Percentiles rank a stretch among this genome's conserved stretches.
Conservation (phyloP, 2,888 invertebrate genomes). For the Polymixis flavicincta region DNA sequence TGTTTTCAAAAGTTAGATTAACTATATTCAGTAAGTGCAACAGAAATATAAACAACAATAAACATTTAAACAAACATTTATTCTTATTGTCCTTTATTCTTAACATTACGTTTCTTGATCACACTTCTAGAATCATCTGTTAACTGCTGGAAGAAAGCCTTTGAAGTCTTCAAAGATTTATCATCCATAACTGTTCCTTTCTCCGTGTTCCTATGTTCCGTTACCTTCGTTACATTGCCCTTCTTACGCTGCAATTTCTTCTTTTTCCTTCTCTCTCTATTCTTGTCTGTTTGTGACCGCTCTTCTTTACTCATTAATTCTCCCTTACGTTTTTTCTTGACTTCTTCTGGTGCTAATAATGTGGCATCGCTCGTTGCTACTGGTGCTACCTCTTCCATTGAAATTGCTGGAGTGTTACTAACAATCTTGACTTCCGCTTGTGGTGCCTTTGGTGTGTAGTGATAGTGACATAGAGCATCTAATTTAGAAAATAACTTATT, state of each 20-base stretch:
- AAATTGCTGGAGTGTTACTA: slow-evolving; percentile 97
- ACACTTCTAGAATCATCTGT: slow-evolving; percentile 92
- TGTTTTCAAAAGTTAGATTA: neutral
- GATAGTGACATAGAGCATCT: slow-evolving; percentile 98
- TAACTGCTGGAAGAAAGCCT: slow-evolving; percentile 96
- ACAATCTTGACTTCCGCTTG: slow-evolving; percentile 97
- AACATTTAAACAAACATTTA: slow-evolving; percentile 51
- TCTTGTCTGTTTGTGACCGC: slow-evolving; percentile 96
- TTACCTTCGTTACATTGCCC: slow-evolving; percentile 84
- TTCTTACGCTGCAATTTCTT: slow-evolving; percentile 93
- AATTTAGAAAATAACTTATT: slow-evolving; percentile 95
- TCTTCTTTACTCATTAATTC: slow-evolving; percentile 94
- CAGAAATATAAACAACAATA: slow-evolving; percentile 37
- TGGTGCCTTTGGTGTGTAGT: slow-evolving; percentile 97
- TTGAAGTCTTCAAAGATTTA: slow-evolving; percentile 92
- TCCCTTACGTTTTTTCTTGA: slow-evolving; percentile 92
- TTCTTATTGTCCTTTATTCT: slow-evolving; percentile 79
- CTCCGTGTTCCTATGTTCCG: slow-evolving; percentile 88
- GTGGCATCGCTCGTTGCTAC: slow-evolving; percentile 96
- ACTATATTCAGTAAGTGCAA: neutral
- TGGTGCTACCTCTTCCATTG: slow-evolving; percentile 99
- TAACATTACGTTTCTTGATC: slow-evolving; percentile 82
- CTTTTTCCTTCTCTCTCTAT: slow-evolving; percentile 96
- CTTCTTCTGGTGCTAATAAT: slow-evolving; percentile 97
- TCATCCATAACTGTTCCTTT: slow-evolving; percentile 90